Evolutionary conservation across 2,113 vertebrate genomes (phyloP), one percentile per base, ranked within the genome.

Genomic region (Megalops atlanticus): DNA sequence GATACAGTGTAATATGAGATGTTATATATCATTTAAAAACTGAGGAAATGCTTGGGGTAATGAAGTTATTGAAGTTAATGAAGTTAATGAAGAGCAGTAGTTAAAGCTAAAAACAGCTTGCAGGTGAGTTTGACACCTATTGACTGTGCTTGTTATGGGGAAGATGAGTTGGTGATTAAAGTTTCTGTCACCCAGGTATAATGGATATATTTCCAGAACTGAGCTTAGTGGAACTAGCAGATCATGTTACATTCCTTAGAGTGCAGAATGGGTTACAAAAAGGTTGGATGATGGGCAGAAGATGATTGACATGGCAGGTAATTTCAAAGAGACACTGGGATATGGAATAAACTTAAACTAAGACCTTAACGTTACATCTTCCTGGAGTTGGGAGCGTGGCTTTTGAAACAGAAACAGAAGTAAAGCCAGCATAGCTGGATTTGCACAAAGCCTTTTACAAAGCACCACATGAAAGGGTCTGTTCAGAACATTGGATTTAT

Each of bases 361-460:
- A 64, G 24, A 64, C 58, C 58, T 64, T 64, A 31, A 64, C 58
- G n/a, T 64, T 64, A n/a, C n/a, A n/a, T n/a, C n/a, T n/a, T n/a
- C n/a, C n/a, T n/a, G n/a, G n/a, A n/a, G n/a, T n/a, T n/a, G n/a
- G n/a, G n/a, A n/a, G 58, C 58, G 24, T 31, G 58, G 10, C 58
- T 64, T 64, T 2, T 64, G 58, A 27, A 27, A 5, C 58, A 27
- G 31, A 64, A 64, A 64, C 58, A 64, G 52, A n/a, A 8, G 58
- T 31, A 31, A 27, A 27, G 27, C 58, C n/a, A 31, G 24, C 58
- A 8, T 64, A 31, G 58, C 58, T 31, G 58, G 58, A 64, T 31
- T 64, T 64, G 58, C 58, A 31, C 58, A 64, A 64, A 64, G 58
- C 58, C 27, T 64, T 64, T 64, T 64, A 24, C n/a, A 64, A 64